Conservation (phyloP, 2,113 vertebrate genomes). For the Platysternon megacephalum region DNA sequence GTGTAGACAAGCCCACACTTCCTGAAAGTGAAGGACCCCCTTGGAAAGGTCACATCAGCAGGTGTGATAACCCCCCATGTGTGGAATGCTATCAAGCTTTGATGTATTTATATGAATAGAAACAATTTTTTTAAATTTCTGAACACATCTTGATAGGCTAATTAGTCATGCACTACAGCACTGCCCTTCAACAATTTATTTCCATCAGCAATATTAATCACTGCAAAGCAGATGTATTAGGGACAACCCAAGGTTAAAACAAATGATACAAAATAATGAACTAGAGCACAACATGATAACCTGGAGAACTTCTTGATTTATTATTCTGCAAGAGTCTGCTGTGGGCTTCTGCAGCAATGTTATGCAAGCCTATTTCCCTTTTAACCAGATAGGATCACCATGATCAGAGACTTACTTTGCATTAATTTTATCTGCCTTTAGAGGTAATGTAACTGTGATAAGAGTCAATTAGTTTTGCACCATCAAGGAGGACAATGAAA, state of each 20-base stretch:
- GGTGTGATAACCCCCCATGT: no score
- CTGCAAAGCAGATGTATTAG: slow-evolving; percentile 67
- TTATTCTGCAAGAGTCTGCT: slow-evolving; percentile 54
- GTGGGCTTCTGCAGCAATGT: slow-evolving; percentile 6
- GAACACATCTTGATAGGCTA: slow-evolving; percentile 65
- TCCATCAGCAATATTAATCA: slow-evolving; percentile 75
- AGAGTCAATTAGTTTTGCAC: slow-evolving; percentile 81
- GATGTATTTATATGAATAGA: slow-evolving; percentile 71
- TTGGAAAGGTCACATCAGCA: neutral
- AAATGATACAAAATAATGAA: slow-evolving; percentile 73
- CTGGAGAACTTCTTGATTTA: slow-evolving; percentile 64
- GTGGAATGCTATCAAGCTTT: slow-evolving; percentile 1
- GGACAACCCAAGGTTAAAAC: slow-evolving; percentile 71
- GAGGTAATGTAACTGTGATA: slow-evolving; percentile 75
- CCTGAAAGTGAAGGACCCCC: neutral
- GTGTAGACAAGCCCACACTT: neutral
- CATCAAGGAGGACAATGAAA: slow-evolving; percentile 79
- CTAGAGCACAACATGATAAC: slow-evolving; percentile 48
- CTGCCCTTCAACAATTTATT: slow-evolving; percentile 73
- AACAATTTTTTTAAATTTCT: slow-evolving; percentile 67
- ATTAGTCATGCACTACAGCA: slow-evolving; percentile 68
- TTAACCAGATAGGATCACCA: slow-evolving; percentile 69
- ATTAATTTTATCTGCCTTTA: slow-evolving; percentile 81
- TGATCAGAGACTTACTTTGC: slow-evolving; percentile 71
- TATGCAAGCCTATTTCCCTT: slow-evolving; percentile 54